These are phyloP conservation scores for Pithys albifrons DNA, from an alignment of 2,113 vertebrate species.

Conservation along the genomic window DNA sequence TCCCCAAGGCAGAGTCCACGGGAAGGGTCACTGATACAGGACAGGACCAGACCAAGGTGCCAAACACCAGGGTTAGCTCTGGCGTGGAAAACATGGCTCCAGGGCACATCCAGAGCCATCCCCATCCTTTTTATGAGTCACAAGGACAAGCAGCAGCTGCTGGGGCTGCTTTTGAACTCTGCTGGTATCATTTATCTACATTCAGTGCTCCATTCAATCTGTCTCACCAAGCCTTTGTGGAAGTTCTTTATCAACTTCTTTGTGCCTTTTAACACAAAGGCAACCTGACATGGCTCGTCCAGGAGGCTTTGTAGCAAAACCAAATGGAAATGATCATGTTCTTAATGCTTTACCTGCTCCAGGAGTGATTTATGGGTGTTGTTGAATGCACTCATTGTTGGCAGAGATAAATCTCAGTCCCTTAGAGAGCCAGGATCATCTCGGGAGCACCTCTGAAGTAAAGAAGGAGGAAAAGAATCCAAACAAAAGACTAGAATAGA, in stretches of 20 bases:
- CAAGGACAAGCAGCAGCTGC: neutral
- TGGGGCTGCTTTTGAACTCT: neutral
- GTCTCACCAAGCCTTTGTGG: neutral
- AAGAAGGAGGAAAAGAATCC: neutral
- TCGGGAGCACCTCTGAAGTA: neutral
- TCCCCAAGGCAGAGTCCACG: too few species aligned
- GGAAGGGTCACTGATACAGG: too few species aligned
- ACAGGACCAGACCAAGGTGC: too few species aligned
- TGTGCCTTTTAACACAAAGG: slow-evolving; percentile 25
- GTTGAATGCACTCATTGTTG: neutral
- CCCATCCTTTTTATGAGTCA: neutral
- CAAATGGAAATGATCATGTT: neutral
- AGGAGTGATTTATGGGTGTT: slow-evolving; percentile 5
- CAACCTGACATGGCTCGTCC: neutral
- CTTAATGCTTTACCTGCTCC: neutral
- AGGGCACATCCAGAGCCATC: neutral
- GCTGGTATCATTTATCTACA: neutral
- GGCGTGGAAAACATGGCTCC: rapidly evolving
- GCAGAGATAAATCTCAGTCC: neutral
- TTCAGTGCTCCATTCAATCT: neutral
- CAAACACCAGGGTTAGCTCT: neutral
- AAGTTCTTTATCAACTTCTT: slow-evolving; percentile 6
- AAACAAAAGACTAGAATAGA: neutral
- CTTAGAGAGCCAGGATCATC: neutral
- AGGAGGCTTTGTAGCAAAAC: slow-evolving; percentile 2